Conservation (phyloP, 2,113 vertebrate species). For the Notarius lentiginosus region DNA sequence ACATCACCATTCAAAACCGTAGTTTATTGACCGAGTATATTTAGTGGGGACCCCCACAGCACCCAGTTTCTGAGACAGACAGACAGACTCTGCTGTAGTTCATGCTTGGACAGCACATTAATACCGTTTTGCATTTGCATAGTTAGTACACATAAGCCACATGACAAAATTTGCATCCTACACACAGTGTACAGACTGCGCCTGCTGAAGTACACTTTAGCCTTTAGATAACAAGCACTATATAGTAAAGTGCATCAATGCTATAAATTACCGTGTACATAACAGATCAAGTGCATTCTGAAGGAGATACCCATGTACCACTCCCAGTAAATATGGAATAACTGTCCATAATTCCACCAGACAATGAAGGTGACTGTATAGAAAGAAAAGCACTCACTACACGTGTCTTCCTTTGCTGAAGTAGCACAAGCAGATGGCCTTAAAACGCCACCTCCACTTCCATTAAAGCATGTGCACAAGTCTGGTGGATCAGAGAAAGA, state of each 20-base stretch:
- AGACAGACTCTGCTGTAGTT: too few species aligned
- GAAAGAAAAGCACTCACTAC: slow-evolving; percentile 36
- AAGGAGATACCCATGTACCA: background rate
- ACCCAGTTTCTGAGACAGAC: too few species aligned
- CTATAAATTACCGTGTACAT: background rate
- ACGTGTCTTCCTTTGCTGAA: slow-evolving; percentile 22
- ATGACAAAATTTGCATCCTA: too few species aligned
- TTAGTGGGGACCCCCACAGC: too few species aligned
- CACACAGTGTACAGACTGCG: too few species aligned
- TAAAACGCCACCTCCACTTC: slow-evolving; percentile 27
- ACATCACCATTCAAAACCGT: too few species aligned
- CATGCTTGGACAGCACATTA: too few species aligned
- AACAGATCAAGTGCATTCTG: background rate
- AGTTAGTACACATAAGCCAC: too few species aligned
- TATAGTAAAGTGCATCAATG: background rate
- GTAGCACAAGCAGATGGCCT: slow-evolving; percentile 13
- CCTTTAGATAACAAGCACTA: background rate
- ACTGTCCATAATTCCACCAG: background rate
- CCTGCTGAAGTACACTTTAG: too few species aligned
- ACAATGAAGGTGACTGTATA: background rate
- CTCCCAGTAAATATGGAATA: background rate
- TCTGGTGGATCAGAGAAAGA: slow-evolving; percentile 33
- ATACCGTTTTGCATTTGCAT: too few species aligned
- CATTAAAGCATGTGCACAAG: slow-evolving; percentile 31
- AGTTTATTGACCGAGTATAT: too few species aligned